phyloP scores from a whole-genome alignment of 2,888 invertebrate genomes.

The Scaeva pyrastri region DNA sequence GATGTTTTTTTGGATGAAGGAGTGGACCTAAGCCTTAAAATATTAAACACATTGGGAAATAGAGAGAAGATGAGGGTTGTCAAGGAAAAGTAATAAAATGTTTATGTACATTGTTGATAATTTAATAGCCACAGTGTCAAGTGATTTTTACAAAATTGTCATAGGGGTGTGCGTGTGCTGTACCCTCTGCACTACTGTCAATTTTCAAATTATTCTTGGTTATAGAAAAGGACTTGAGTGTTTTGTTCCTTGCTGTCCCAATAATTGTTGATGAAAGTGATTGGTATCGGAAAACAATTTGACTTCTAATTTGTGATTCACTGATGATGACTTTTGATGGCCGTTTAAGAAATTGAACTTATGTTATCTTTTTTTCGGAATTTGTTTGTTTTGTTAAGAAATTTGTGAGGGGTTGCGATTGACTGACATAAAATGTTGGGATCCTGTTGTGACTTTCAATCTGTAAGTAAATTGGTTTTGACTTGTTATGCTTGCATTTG shows the following conservation, averaged over 20 bases:
- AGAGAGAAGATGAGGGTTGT: conserved; percentile 61
- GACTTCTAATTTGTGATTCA: conserved; percentile 67
- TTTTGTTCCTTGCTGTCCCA: not conserved
- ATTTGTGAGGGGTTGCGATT: conserved; percentile 18
- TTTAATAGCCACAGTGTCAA: conserved; percentile 66
- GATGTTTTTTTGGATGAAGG: conserved; percentile 25
- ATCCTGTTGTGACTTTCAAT: not conserved
- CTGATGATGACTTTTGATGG: conserved; percentile 45
- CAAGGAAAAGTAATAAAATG: conserved; percentile 37
- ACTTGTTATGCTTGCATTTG: not conserved
- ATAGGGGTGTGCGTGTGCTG: conserved; percentile 31
- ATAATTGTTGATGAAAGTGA: conserved; percentile 29
- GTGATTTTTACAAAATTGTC: conserved; percentile 45
- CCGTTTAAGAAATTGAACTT: conserved; percentile 51
- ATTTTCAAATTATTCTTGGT: conserved; percentile 37
- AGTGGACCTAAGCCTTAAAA: not conserved
- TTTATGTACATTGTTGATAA: conserved; percentile 69
- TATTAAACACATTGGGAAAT: not conserved
- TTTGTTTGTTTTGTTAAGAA: not conserved
- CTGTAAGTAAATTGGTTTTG: not conserved
- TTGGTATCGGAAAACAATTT: conserved; percentile 62
- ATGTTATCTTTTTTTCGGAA: conserved; percentile 24
- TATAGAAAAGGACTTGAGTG: not conserved
- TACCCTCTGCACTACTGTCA: not conserved
- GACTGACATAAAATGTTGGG: not conserved